phyloP scores from a whole-genome alignment of 2,888 invertebrate species.

The Lasioglossum lativentre region DNA sequence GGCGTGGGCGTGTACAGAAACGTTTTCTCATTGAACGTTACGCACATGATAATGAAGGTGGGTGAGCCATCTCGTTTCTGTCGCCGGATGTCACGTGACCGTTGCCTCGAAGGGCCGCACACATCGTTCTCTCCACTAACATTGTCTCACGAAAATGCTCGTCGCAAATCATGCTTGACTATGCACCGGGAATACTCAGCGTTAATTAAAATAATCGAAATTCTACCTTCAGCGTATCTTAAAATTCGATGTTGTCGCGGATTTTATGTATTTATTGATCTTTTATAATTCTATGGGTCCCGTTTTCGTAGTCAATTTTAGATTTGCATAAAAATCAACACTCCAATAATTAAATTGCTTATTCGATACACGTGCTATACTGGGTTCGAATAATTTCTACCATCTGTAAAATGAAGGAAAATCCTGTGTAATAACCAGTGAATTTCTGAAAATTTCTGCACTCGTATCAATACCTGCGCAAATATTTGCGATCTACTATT shows the following conservation, averaged over 20 bases:
- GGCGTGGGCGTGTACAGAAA: constrained; percentile 68
- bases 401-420: not conserved
- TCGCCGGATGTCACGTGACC: constrained; percentile 71
- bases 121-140: constrained; percentile 36
- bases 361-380: not conserved
- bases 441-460: not conserved
- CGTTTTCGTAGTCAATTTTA: too few relatives aligned
- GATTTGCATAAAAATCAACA: not conserved
- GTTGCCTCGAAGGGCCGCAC: constrained; percentile 51
- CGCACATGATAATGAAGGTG: constrained; percentile 74
- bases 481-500: not conserved
- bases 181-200: not conserved
- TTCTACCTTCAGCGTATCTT: not conserved
- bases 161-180: not conserved
- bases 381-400: not conserved
- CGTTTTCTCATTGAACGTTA: constrained; percentile 70
- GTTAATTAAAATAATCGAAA: not conserved
- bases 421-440: not conserved
- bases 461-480: too few relatives aligned
- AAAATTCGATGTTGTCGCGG: not conserved
- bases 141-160: not conserved
- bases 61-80: constrained; percentile 67
- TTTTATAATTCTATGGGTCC: too few relatives aligned
- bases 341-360: not conserved
- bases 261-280: not conserved